phyloP scores from a whole-genome alignment of 2,797 vertebrate genomes.

The Tauraco hartlaubi region DNA sequence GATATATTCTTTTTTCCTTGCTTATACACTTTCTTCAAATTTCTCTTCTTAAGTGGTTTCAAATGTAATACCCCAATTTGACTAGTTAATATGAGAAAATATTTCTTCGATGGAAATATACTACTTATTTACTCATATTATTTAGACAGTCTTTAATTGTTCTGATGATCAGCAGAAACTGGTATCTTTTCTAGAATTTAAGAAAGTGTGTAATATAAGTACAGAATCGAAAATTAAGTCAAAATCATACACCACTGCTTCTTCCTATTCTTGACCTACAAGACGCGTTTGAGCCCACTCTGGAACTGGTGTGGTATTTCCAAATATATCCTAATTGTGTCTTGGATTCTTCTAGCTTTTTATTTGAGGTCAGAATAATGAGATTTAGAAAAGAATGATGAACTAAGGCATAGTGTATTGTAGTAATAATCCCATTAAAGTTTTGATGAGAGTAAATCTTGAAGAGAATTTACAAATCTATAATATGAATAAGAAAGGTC shows the following conservation, averaged over 20 bases:
- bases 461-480: neutral
- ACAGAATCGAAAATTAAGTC: neutral
- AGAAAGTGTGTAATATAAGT: neutral
- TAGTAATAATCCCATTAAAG: slow-evolving; percentile 42
- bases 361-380: slow-evolving; percentile 42
- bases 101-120: neutral
- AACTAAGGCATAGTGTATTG: slow-evolving; percentile 1
- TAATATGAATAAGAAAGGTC: slow-evolving; percentile 21
- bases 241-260: neutral
- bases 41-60: neutral
- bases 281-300: neutral
- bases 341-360: neutral
- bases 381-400: slow-evolving; percentile 37
- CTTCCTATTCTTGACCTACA: neutral
- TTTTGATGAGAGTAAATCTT: slow-evolving; percentile 32
- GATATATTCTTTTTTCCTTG: neutral
- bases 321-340: neutral
- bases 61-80: neutral
- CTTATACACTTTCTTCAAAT: neutral
- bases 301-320: neutral
- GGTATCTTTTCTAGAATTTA: neutral
- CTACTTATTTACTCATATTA: neutral
- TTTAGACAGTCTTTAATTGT: neutral
- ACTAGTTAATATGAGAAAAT: neutral
- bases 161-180: neutral